Evolutionary conservation across 1,140 invertebrate genomes (phyloP).

Genomic region (Drosophila melanica): DNA sequence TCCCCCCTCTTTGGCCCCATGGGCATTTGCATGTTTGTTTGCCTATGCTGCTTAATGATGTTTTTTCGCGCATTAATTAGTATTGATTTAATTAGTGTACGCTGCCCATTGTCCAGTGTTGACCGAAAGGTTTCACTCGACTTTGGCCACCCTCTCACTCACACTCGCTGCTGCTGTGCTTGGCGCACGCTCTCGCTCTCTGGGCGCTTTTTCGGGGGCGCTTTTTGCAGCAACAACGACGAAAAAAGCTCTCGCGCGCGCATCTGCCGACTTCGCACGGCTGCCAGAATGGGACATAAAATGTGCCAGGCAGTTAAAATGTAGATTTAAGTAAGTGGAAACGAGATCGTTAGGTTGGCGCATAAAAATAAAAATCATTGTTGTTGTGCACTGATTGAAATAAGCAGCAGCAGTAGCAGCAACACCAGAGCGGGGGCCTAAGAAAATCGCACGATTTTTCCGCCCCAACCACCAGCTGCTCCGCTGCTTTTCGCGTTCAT

Average conservation of each 20-base stretch:
- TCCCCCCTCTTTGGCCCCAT: conserved; percentile 10
- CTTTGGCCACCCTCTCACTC: background rate
- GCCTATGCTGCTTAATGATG: conserved; percentile 41
- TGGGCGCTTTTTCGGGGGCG: conserved; percentile 42
- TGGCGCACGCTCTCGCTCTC: conserved; percentile 23
- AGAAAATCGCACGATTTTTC: conserved; percentile 46
- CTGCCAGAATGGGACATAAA: conserved; percentile 83
- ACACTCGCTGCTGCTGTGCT: background rate
- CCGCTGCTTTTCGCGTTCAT: conserved; percentile 32
- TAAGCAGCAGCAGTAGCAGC: conserved; percentile 47
- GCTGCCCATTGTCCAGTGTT: conserved; percentile 38
- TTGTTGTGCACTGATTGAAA: conserved; percentile 83
- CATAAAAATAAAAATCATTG: conserved; percentile 84
- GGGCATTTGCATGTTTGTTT: conserved; percentile 47
- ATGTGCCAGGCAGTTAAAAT: conserved; percentile 83
- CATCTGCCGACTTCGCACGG: conserved; percentile 60
- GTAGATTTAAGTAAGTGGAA: conserved; percentile 84
- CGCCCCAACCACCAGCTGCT: conserved; percentile 16
- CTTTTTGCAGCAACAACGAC: conserved; percentile 30
- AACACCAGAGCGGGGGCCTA: conserved; percentile 25
- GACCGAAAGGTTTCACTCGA: conserved; percentile 26
- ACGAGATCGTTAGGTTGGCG: conserved; percentile 84
- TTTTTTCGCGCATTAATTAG: conserved; percentile 68
- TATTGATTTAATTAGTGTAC: conserved; percentile 72
- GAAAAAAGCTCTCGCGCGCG: conserved; percentile 63